These are phyloP conservation scores for Drosophila villosipedis DNA, from an alignment of 2,888 invertebrate genomes.

Conservation along the genomic window DNA sequence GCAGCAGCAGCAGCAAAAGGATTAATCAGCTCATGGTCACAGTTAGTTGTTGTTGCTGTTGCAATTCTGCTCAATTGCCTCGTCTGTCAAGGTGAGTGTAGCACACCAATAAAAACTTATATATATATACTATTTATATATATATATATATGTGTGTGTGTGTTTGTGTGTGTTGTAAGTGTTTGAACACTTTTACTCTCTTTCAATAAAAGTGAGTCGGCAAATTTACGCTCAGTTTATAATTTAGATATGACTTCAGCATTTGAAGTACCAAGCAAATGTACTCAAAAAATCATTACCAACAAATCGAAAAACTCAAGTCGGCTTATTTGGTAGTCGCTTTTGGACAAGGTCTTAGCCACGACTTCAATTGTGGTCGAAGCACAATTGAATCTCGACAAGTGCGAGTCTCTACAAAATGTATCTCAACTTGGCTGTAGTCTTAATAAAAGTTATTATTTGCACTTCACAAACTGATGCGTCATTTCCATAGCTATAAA, in stretches of 20 bases:
- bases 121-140: neutral
- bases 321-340: conserved; percentile 9
- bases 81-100: conserved; percentile 81
- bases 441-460: conserved; percentile 20
- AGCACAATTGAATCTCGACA: conserved; percentile 35
- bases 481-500: conserved; percentile 49
- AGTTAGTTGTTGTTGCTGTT: conserved; percentile 62
- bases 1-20: conserved; percentile 47
- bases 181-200: conserved; percentile 19
- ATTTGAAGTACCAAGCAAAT: conserved; percentile 9
- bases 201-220: conserved; percentile 3
- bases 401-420: conserved; percentile 24
- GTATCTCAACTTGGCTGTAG: conserved; percentile 8
- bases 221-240: neutral
- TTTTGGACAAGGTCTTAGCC: conserved; percentile 38
- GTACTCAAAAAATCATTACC: conserved; percentile 29
- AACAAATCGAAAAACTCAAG: conserved; percentile 10
- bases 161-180: neutral
- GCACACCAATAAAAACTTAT: neutral
- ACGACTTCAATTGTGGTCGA: conserved; percentile 24
- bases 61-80: conserved; percentile 72
- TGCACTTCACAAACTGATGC: conserved; percentile 35
- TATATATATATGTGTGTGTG: too few species aligned
- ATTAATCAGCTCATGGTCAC: conserved; percentile 68
- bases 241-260: conserved; percentile 37